Base-by-base conservation (phyloP, 2,113 vertebrate species). In the Malaclemys terrapin region DNA sequence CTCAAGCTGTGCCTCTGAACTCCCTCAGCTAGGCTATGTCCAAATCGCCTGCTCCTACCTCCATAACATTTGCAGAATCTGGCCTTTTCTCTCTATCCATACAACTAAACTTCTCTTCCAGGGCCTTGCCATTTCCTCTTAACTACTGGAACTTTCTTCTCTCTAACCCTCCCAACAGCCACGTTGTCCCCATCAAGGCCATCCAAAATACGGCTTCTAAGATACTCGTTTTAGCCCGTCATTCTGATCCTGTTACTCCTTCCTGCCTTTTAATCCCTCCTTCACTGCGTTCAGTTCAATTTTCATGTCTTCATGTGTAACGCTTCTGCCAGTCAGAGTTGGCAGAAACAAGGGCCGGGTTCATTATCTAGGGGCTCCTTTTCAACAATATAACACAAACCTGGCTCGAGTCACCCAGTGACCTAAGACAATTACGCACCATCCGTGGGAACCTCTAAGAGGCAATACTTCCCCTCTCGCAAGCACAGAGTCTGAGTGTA, bases 181-280 rank as follows among this genome's bases (percentile, higher is more conserved):
- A 9, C 56, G 69, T 89, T 17, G 4, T 25, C 82, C 11, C 80
- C 25, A 50, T 13, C 31, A 84, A 59, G 85, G 12, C 29, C 22
- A 5, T 85, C 16, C 1, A 1, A 59, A 50, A 12, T 76, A 27
- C 20, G 2, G 1, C n/a, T 20, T 84, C 0, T 0, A 45, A 82
- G 8, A 50, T 75, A 25, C 5, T 86, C 12, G 47, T 4, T 0
- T 0, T 62, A 89, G 82, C 7, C 4, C 0, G 0, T 35, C 42
- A 76, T 31, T 57, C 42, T 50, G 7, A 82, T 22, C 45, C 38
- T 80, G 65, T 16, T 82, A 88, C 87, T 84, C 29, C 17, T 84
- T 84, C 1, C 2, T 62, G 12, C 5, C 4, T 80, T 91, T 82
- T 1, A 1, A 83, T 96, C 14, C 29, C 5, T 65, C 84, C 35